Conservation (phyloP, 2,113 vertebrate species). For the Otis tarda region DNA sequence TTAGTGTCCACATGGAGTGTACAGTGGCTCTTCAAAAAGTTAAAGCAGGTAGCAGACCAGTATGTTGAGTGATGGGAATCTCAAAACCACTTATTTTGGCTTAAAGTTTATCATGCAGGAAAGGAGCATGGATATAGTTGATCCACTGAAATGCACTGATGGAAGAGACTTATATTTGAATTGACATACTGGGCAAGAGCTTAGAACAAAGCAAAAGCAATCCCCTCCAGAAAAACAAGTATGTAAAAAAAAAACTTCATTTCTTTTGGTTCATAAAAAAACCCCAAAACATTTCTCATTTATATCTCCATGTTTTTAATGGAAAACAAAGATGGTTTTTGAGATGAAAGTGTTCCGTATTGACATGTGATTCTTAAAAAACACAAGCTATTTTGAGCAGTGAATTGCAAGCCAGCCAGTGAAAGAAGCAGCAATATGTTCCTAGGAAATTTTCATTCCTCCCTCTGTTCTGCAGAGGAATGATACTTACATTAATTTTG, state of each 20-base stretch:
- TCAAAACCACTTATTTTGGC: constrained; percentile 7
- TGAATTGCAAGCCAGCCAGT: constrained; percentile 53
- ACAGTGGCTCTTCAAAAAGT: background rate
- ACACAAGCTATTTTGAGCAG: constrained; percentile 59
- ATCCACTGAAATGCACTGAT: constrained; percentile 1
- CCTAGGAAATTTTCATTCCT: constrained; percentile 60
- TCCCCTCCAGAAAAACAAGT: constrained; percentile 3
- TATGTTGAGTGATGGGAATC: background rate
- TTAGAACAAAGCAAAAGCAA: constrained; percentile 48
- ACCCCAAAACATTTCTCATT: background rate
- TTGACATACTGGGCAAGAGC: constrained; percentile 20
- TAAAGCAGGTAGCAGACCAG: background rate
- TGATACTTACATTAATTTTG: constrained; percentile 41
- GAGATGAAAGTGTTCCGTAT: constrained; percentile 51
- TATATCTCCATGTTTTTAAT: constrained; percentile 25
- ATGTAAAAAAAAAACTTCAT: background rate
- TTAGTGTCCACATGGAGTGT: background rate
- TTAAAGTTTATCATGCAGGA: background rate
- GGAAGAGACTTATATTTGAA: constrained; percentile 6
- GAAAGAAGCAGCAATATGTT: constrained; percentile 66
- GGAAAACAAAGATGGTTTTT: constrained; percentile 31
- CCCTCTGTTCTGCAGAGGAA: constrained; percentile 55
- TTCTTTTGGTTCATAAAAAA: constrained; percentile 33
- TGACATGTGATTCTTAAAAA: constrained; percentile 55
- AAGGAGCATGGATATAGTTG: background rate